These are phyloP conservation scores for Zosterops japonicus DNA, from an alignment of 2,113 vertebrate genomes.

Conservation along the genomic window DNA sequence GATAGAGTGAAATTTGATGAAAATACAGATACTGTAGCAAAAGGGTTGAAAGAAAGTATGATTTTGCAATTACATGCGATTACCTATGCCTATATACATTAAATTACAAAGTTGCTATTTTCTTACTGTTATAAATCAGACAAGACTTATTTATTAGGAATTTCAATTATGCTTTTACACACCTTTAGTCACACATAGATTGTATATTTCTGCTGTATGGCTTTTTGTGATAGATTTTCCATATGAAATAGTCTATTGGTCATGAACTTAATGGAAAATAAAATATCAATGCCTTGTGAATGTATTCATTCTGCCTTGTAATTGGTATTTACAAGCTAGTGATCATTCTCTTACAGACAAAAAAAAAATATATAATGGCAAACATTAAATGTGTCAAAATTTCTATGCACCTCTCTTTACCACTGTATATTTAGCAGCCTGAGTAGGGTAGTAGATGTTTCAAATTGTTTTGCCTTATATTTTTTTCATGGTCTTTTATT, in stretches of 20 bases:
- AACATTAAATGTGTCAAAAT: constrained; percentile 6
- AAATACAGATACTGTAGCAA: not conserved
- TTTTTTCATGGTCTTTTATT: not conserved
- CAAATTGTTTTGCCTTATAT: not conserved
- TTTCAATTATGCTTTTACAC: constrained; percentile 22
- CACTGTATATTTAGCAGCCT: not conserved
- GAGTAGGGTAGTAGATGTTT: not conserved
- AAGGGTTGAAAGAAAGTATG: not conserved
- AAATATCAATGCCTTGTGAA: constrained; percentile 39
- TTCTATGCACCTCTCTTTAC: not conserved
- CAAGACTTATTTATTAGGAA: not conserved
- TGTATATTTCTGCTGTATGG: not conserved
- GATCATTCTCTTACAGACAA: constrained; percentile 29
- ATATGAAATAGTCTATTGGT: constrained; percentile 19
- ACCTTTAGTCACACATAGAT: constrained; percentile 1
- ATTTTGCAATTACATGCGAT: not conserved
- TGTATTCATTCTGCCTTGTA: constrained; percentile 37
- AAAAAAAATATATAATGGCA: constrained; percentile 18
- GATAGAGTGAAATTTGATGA: not conserved
- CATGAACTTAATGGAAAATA: constrained; percentile 39
- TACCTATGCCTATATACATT: not conserved
- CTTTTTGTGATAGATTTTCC: constrained; percentile 18
- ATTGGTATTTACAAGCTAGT: constrained; percentile 51
- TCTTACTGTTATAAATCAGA: not conserved
- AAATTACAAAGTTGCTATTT: not conserved